phyloP scores from a whole-genome alignment of 2,113 vertebrate species.

The Rafetus swinhoei region DNA sequence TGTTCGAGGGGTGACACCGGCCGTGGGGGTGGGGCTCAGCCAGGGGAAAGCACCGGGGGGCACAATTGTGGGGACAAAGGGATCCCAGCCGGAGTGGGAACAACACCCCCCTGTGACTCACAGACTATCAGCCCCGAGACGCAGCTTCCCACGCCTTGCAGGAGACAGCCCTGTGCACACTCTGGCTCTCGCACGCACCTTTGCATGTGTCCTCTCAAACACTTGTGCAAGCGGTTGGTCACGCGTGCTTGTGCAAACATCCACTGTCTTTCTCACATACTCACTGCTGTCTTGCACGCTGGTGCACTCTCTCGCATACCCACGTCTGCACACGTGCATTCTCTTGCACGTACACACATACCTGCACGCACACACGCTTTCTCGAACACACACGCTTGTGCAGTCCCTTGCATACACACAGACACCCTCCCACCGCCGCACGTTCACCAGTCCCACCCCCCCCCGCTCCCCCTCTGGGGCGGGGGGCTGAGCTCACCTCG shows the following conservation, averaged over 20 bases:
- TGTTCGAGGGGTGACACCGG: neutral
- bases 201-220: neutral
- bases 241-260: neutral
- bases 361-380: neutral
- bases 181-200: neutral
- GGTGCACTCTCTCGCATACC: neutral
- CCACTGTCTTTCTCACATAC: neutral
- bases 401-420: neutral
- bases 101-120: neutral
- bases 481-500: constrained; percentile 86
- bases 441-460: neutral
- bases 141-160: neutral
- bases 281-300: neutral
- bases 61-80: neutral
- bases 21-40: neutral
- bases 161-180: neutral
- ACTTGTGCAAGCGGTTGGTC: neutral
- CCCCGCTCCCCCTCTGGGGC: neutral
- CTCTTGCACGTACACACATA: neutral
- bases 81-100: neutral
- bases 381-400: neutral
- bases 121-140: neutral
- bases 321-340: neutral
- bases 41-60: no score
- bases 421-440: fast-evolving